Conservation (phyloP, 2,113 vertebrate genomes). For the Festucalex cinctus region DNA sequence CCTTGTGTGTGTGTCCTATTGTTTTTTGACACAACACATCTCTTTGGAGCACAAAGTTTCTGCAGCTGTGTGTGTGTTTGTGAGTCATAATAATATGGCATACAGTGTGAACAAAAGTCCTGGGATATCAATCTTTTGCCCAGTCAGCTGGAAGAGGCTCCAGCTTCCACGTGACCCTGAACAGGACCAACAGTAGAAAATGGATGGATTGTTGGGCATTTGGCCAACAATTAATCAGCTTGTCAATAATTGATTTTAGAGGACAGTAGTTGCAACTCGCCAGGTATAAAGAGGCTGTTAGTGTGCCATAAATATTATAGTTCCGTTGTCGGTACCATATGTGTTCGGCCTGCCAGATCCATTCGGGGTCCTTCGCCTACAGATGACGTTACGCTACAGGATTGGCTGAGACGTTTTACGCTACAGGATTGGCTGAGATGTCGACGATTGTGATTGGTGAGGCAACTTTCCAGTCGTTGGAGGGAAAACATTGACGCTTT, state of each 20-base stretch:
- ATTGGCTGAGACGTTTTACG: no score
- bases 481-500: no score
- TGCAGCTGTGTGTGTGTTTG: slow-evolving; percentile 32
- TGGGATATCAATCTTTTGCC: background rate
- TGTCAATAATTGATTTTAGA: background rate
- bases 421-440: no score
- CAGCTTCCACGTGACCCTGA: background rate
- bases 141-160: background rate
- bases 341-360: no score
- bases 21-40: slow-evolving; percentile 38
- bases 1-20: slow-evolving; percentile 23
- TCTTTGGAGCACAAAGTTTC: slow-evolving; percentile 22
- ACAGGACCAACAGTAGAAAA: background rate
- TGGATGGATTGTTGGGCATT: background rate
- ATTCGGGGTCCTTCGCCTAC: no score
- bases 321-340: no score
- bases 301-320: no score
- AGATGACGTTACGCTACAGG: no score
- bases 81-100: background rate
- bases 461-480: no score
- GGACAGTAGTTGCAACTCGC: background rate
- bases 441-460: no score
- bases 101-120: background rate
- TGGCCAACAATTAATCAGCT: background rate
- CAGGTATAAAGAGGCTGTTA: background rate